Evolutionary conservation across 2,888 invertebrate genomes (phyloP), one percentile per base, ranked within the genome.

Genomic region (Smittia sp.): DNA sequence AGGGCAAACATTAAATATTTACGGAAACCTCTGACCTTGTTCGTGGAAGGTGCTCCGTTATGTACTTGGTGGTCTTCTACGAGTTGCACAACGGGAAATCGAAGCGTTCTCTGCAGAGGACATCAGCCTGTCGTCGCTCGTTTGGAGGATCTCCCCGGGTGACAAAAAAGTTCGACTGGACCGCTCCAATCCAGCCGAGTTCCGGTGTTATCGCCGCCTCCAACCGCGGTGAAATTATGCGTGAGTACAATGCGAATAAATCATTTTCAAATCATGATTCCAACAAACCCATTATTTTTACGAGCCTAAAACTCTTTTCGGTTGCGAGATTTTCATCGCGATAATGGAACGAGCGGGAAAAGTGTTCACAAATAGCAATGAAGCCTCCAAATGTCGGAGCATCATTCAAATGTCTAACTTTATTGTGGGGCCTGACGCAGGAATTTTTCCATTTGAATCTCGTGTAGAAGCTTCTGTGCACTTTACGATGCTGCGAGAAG

Each of bases 211-310:
- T 32, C 32, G 32, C 9, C 9, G 3, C 3, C 32, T 9, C 32
- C 32, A 9, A 32, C 32, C 32, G 9, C 32, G 3, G 15, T 46
- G 46, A 46, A 46, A 46, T 46, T 15, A n/a, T 46, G 46, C 46
- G 46, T 46, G 46, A 11, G n/a, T n/a, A 11, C 15, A n/a, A 46
- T 46, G 15, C 2, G n/a, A 46, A 46, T 46, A 46, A 46, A 46
- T 46, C 46, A 46, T 15, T 46, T 46, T 46, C 3, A 46, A 15
- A 46, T 46, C 46, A 15, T 46, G 46, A 46, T 46, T 46, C n/a
- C 4, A 46, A 46, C n/a, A 46, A 46, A n/a, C 46, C 15, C 46
- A 46, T 46, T 46, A 46, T n/a, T 46, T 46, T 46, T 46, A 46
- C 11, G 46, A 46, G 11, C 46, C 46, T n/a, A n/a, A 15, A 46